These are phyloP conservation scores for Anomalospiza imberbis DNA, from an alignment of 2,797 vertebrate species.

Conservation along the genomic window DNA sequence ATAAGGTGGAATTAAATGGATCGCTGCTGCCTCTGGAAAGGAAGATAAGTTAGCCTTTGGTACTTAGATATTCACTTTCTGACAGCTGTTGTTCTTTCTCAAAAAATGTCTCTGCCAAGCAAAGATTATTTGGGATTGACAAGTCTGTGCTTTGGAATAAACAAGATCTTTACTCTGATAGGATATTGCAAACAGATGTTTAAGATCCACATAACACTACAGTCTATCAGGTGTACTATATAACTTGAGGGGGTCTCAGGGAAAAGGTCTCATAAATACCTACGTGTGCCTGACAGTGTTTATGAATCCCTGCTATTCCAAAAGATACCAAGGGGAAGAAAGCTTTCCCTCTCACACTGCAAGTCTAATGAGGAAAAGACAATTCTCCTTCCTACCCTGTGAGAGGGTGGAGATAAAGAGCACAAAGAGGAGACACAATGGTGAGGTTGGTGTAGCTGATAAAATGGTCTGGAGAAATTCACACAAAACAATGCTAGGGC, in stretches of 20 bases:
- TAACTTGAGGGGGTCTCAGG: background rate
- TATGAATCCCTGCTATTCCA: background rate
- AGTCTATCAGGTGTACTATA: background rate
- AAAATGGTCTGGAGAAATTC: background rate
- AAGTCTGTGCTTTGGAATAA: background rate
- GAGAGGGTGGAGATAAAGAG: background rate
- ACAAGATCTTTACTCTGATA: conserved; percentile 17
- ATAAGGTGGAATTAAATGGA: conserved; percentile 35
- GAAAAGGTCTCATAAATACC: background rate
- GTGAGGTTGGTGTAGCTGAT: background rate
- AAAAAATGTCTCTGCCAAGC: background rate
- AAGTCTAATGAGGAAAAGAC: background rate
- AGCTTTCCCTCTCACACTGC: background rate
- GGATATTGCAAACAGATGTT: background rate
- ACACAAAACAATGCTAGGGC: background rate
- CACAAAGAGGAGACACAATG: background rate
- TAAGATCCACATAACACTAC: background rate
- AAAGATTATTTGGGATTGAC: conserved; percentile 13
- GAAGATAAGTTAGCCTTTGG: conserved; percentile 23
- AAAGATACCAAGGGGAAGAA: background rate
- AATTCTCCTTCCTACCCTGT: background rate
- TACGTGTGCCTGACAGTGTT: background rate
- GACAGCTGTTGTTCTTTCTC: conserved; percentile 9
- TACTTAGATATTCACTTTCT: background rate
- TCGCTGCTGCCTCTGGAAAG: conserved; percentile 10